Percentiles rank a stretch among this genome's conserved stretches.
Conservation (phyloP, 2,888 invertebrate species). For the Rhagium mordax region DNA sequence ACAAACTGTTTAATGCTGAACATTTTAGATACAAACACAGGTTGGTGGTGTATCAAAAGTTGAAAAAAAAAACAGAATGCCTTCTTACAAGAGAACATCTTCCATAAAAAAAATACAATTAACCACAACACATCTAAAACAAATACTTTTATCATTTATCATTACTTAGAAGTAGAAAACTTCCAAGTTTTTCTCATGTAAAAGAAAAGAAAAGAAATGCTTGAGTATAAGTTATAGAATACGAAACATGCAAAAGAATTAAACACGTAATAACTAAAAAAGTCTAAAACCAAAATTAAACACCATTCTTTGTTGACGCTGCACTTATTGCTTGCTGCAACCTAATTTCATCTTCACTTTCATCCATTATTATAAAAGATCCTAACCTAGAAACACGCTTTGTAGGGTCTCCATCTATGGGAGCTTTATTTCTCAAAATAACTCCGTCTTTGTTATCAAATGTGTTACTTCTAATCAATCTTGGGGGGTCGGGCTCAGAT, state of each 20-base stretch:
- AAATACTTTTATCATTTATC: slow-evolving; percentile 2
- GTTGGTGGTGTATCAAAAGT: slow-evolving; percentile 14
- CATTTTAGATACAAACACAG: slow-evolving; percentile 15
- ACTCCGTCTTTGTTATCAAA: slow-evolving; percentile 73
- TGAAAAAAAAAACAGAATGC: not conserved
- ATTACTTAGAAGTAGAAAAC: slow-evolving; percentile 25
- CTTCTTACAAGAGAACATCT: slow-evolving; percentile 17
- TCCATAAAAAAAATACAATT: slow-evolving; percentile 25
- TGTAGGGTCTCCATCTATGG: slow-evolving; percentile 61
- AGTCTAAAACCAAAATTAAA: slow-evolving; percentile 8
- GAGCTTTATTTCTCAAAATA: slow-evolving; percentile 54
- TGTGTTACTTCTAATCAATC: slow-evolving; percentile 77
- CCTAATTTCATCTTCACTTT: slow-evolving; percentile 51
- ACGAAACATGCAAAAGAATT: slow-evolving; percentile 25
- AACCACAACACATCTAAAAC: slow-evolving; percentile 25
- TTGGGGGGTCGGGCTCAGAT: slow-evolving; percentile 67
- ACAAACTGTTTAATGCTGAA: slow-evolving; percentile 28
- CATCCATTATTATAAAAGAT: slow-evolving; percentile 71
- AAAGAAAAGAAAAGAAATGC: not conserved
- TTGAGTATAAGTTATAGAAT: not conserved
- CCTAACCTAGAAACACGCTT: slow-evolving; percentile 72
- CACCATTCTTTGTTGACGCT: not conserved
- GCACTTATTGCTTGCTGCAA: slow-evolving; percentile 29
- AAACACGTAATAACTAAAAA: slow-evolving; percentile 22
- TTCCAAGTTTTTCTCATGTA: slow-evolving; percentile 10